phyloP scores from a whole-genome alignment of 2,113 vertebrate species.

The Petromus typicus region DNA sequence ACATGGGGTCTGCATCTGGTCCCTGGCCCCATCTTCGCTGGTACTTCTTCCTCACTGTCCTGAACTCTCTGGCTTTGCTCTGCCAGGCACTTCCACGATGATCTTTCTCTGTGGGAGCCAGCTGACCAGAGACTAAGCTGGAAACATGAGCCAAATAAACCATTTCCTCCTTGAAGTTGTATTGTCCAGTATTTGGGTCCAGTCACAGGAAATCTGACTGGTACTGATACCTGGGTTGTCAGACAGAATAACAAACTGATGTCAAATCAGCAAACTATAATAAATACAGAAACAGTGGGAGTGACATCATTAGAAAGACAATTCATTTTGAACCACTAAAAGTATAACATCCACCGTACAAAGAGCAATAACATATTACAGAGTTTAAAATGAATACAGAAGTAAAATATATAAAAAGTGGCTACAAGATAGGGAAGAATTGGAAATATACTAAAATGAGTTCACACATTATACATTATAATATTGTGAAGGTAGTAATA shows the following conservation, averaged over 20 bases:
- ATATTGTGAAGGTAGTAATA: background rate
- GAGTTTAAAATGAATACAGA: background rate
- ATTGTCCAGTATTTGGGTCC: background rate
- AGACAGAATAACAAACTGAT: background rate
- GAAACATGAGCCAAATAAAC: background rate
- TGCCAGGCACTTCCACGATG: background rate
- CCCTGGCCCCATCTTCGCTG: background rate
- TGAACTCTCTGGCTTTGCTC: background rate
- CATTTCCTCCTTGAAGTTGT: background rate
- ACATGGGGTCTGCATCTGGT: background rate
- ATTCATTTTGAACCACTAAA: background rate
- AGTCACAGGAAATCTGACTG: background rate
- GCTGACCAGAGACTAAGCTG: background rate
- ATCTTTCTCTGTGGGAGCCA: background rate
- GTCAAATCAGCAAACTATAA: background rate
- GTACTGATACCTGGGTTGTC: background rate
- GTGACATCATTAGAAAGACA: background rate
- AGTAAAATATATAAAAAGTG: background rate
- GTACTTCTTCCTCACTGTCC: background rate
- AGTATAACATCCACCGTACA: background rate
- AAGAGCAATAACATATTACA: background rate
- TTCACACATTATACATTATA: background rate
- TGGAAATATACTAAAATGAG: background rate
- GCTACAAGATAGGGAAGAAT: background rate
- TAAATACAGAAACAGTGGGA: background rate